phyloP scores from a whole-genome alignment of 2,113 vertebrate genomes.

The Micromys minutus region DNA sequence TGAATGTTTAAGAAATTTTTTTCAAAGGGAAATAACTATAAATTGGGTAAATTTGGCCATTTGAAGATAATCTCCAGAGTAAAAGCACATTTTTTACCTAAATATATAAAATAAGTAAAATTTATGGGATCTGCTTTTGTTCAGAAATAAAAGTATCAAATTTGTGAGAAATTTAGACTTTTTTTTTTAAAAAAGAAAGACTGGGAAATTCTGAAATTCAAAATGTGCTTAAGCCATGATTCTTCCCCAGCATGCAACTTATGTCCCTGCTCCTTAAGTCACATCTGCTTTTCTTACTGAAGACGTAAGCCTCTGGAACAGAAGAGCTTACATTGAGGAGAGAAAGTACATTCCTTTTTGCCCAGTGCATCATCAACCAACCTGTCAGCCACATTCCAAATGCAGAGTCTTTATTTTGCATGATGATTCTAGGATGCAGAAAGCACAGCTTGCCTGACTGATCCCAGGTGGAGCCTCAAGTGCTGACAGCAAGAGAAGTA shows the following conservation, averaged over 20 bases:
- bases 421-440: conserved; percentile 75
- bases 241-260: not conserved
- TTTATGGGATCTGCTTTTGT: not conserved
- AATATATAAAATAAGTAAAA: conserved; percentile 26
- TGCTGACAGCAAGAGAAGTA: conserved; percentile 80
- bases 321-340: conserved; percentile 63
- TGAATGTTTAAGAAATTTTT: not conserved
- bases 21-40: conserved; percentile 38
- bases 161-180: not conserved
- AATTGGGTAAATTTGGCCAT: not conserved
- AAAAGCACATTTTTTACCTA: not conserved
- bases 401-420: conserved; percentile 74
- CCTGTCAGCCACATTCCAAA: conserved; percentile 78
- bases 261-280: conserved; percentile 47
- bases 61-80: conserved; percentile 1
- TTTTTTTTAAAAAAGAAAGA: not conserved
- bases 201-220: conserved; percentile 14
- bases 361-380: conserved; percentile 71
- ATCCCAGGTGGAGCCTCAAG: conserved; percentile 79
- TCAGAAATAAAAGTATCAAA: conserved; percentile 17
- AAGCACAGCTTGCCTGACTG: conserved; percentile 75
- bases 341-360: conserved; percentile 70
- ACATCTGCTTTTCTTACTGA: conserved; percentile 75
- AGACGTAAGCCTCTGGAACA: conserved; percentile 66
- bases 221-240: conserved; percentile 21